A percentile compares a stretch with the other conserved stretches of the same genome.
Evolutionary conservation across 2,113 vertebrate genomes (phyloP).

Genomic region (Baryphthengus martii): DNA sequence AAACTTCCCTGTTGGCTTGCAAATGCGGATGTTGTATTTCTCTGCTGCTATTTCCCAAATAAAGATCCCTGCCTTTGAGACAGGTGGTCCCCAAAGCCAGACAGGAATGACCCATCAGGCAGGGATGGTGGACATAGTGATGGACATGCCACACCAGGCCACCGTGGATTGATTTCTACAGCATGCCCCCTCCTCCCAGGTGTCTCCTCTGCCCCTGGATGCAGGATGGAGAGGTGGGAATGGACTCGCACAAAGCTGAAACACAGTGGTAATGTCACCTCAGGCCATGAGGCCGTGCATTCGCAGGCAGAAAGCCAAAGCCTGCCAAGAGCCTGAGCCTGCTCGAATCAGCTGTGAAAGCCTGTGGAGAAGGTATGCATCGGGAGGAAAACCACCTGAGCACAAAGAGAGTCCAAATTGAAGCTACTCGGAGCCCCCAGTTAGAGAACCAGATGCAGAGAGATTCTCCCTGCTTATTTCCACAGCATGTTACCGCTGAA

Average conservation of each 20-base stretch:
- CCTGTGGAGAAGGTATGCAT: not conserved
- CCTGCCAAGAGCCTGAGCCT: not conserved
- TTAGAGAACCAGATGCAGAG: not conserved
- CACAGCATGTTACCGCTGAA: not conserved
- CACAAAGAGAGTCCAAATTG: not conserved
- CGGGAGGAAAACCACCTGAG: not conserved
- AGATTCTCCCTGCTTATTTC: not conserved
- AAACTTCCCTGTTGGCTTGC: not conserved
- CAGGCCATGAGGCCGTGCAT: not conserved
- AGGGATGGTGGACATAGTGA: accelerated
- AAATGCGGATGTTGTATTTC: not conserved
- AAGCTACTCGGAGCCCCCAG: not conserved
- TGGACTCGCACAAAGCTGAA: not conserved
- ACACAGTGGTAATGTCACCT: accelerated
- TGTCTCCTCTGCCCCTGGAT: not conserved
- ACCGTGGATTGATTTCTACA: not conserved
- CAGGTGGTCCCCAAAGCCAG: not conserved
- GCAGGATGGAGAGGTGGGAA: not conserved
- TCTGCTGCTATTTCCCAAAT: not conserved
- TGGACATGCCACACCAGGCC: accelerated
- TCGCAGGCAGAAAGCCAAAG: not conserved
- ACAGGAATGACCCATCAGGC: not conserved
- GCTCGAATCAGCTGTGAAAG: not conserved
- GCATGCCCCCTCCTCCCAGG: not conserved
- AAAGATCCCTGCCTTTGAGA: not conserved